Evolutionary conservation across 1,140 invertebrate species (phyloP).

Genomic region (Alviniconcha marisindica): DNA sequence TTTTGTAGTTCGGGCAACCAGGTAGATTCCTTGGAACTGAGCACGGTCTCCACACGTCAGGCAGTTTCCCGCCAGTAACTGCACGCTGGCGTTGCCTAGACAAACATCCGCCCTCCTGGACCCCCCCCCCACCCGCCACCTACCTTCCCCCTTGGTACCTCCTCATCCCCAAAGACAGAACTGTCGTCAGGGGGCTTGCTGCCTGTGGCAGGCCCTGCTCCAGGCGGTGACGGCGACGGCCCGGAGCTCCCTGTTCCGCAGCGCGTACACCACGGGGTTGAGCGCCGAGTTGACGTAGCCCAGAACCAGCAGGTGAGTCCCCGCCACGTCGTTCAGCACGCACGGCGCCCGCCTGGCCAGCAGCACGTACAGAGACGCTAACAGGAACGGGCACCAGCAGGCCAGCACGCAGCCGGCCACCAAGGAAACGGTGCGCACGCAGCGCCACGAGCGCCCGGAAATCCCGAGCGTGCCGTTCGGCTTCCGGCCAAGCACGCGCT

Average conservation of each 20-base stretch:
- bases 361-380: constrained; percentile 1
- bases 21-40: too few species aligned
- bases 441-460: neutral
- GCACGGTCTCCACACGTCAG: too few species aligned
- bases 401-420: neutral
- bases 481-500: neutral
- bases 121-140: neutral
- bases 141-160: neutral
- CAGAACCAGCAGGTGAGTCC: constrained; percentile 14
- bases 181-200: neutral
- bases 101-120: neutral
- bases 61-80: too few species aligned
- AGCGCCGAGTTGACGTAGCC: constrained; percentile 22
- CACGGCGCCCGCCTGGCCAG: neutral
- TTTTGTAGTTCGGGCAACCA: too few species aligned
- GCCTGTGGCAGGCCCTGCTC: neutral
- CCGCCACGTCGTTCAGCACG: neutral
- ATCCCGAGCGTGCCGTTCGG: neutral
- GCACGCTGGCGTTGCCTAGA: too few species aligned
- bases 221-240: neutral
- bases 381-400: constrained; percentile 27
- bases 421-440: neutral
- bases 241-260: constrained; percentile 15
- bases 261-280: constrained; percentile 4
- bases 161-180: neutral